Evolutionary conservation across 2,113 vertebrate species (phyloP), one percentile per base, ranked within the genome.

Genomic region (Cephalopterus ornatus): DNA sequence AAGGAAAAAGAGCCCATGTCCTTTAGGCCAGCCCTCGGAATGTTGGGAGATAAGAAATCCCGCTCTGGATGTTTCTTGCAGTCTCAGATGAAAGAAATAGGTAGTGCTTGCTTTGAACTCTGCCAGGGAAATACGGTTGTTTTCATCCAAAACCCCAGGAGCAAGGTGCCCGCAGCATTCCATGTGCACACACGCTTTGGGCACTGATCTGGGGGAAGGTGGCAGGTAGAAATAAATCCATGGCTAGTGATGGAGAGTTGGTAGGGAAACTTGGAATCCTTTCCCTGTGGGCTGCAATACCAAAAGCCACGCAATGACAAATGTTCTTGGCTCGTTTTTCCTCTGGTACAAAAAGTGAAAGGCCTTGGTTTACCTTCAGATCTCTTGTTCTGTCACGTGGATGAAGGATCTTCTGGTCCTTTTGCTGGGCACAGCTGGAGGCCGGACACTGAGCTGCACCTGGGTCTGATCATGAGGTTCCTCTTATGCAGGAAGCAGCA

Each of bases 41-140:
- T 78, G 49, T 46, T 19, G 53, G 73, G 33, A 93, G 93, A 92
- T 93, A 94, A 96, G 86, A 96, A 92, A 84, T 65, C 70, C 47
- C 49, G 3, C 76, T 92, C 80, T 65, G 86, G 67, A 9, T 35
- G 65, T 82, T 89, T 74, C 89, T 87, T 50, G 22, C 53, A 32
- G 61, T 44, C 79, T 41, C 52, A 75, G 70, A 85, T 72, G 53
- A 89, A 61, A 78, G 62, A 35, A 92, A 30, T 5, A 65, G 73
- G 96, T 49, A 53, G 35, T 27, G 39, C 41, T 85, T 89, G 17
- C 66, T 87, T 94, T 91, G 68, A 68, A 30, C 52, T 77, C 56
- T 75, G 35, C 56, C 32, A 8, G 56, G 16, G 76, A 55, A 89
- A 84, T 47, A 3, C 0, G 41, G 49, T 14, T 67, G 12, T 39